Percentiles rank a stretch among this genome's conserved stretches.
Conservation (phyloP, 2,797 vertebrate genomes). For the Cyclura pinguis region DNA sequence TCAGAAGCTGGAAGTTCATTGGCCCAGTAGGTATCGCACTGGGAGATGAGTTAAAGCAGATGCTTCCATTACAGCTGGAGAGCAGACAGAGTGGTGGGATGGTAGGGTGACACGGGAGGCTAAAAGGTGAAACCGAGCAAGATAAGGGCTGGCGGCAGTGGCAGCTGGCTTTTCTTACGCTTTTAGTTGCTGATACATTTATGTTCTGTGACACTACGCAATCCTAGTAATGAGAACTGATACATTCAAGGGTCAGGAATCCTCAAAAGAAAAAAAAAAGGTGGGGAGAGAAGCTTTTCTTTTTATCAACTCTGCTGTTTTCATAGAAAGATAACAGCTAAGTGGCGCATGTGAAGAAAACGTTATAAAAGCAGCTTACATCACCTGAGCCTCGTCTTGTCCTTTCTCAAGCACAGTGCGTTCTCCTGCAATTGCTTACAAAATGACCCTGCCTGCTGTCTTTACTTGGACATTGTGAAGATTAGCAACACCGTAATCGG, state of each 20-base stretch:
- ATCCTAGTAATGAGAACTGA: neutral
- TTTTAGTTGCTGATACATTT: fast-evolving
- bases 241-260: neutral
- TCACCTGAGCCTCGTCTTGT: slow-evolving; percentile 53
- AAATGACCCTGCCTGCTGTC: slow-evolving; percentile 49
- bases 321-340: neutral
- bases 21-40: fast-evolving
- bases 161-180: fast-evolving
- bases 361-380: slow-evolving; percentile 45
- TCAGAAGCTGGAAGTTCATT: neutral
- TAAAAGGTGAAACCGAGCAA: fast-evolving
- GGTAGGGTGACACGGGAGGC: no score
- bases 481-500: slow-evolving; percentile 2
- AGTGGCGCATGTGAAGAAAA: slow-evolving; percentile 25
- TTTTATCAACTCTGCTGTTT: slow-evolving; percentile 32
- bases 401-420: slow-evolving; percentile 55
- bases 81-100: neutral
- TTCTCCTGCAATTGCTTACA: slow-evolving; percentile 48
- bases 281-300: neutral
- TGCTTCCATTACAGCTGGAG: neutral
- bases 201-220: fast-evolving
- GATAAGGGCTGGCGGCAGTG: neutral
- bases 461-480: slow-evolving; percentile 40
- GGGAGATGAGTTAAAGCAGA: neutral
- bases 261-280: neutral